phyloP scores from a whole-genome alignment of 2,113 vertebrate species.

The Etia nguti region DNA sequence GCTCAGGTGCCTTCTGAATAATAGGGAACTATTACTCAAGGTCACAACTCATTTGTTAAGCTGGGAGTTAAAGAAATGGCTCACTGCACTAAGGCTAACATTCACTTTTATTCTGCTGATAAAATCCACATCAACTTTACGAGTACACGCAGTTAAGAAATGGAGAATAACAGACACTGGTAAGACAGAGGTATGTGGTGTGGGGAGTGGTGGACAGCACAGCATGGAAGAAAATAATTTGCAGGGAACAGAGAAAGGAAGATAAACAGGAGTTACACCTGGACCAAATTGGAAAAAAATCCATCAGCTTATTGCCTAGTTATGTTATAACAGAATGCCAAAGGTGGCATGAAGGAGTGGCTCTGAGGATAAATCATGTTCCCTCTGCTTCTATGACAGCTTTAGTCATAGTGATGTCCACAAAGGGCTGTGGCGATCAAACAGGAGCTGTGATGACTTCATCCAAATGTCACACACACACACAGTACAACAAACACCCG shows the following conservation, averaged over 20 bases:
- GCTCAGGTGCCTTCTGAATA: slow-evolving; percentile 73
- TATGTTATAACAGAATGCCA: slow-evolving; percentile 55
- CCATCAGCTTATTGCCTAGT: slow-evolving; percentile 59
- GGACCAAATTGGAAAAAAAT: slow-evolving; percentile 52
- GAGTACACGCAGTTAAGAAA: slow-evolving; percentile 61
- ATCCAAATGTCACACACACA: slow-evolving; percentile 57
- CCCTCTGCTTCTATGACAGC: slow-evolving; percentile 52
- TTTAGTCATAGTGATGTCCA: slow-evolving; percentile 63
- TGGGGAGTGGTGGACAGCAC: slow-evolving; percentile 4
- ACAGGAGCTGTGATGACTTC: slow-evolving; percentile 58
- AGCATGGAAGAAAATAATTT: slow-evolving; percentile 21
- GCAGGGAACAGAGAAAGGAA: not conserved
- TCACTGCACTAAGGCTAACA: slow-evolving; percentile 57
- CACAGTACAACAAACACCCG: slow-evolving; percentile 22
- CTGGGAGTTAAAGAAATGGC: slow-evolving; percentile 64
- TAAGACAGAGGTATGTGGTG: slow-evolving; percentile 17
- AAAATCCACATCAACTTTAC: slow-evolving; percentile 58
- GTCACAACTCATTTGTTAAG: slow-evolving; percentile 76
- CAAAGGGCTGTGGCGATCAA: slow-evolving; percentile 58
- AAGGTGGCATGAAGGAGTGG: slow-evolving; percentile 58
- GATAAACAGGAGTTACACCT: slow-evolving; percentile 10
- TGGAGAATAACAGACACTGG: slow-evolving; percentile 44
- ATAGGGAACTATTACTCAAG: slow-evolving; percentile 74
- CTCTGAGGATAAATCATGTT: slow-evolving; percentile 58
- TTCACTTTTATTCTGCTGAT: slow-evolving; percentile 64